Conservation (phyloP, 2,797 vertebrate species). For the Cetoscarus ocellatus region DNA sequence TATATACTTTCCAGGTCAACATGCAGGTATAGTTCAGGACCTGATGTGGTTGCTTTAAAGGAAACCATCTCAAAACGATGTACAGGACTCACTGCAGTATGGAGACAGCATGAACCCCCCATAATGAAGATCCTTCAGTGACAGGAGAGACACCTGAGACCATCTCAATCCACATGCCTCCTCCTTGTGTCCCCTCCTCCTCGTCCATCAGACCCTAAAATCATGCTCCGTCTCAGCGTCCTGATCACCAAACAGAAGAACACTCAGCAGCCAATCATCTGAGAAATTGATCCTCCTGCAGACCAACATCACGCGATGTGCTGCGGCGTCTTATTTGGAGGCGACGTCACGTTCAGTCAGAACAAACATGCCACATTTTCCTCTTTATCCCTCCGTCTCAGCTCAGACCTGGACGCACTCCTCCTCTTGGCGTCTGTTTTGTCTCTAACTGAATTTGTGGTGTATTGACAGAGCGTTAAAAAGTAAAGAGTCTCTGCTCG, state of each 20-base stretch:
- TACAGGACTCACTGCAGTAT: too few relatives aligned
- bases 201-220: conserved; percentile 57
- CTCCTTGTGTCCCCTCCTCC: not conserved
- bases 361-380: conserved; percentile 32
- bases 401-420: not conserved
- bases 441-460: conserved; percentile 17
- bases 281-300: conserved; percentile 57
- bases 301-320: conserved; percentile 21
- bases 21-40: too few relatives aligned
- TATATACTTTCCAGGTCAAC: too few relatives aligned
- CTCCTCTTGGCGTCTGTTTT: not conserved
- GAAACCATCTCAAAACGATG: too few relatives aligned
- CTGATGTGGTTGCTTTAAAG: too few relatives aligned
- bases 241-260: conserved; percentile 56
- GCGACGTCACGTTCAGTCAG: conserved; percentile 6
- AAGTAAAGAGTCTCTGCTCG: not conserved
- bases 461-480: conserved; percentile 19
- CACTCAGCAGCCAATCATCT: conserved; percentile 44
- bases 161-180: not conserved
- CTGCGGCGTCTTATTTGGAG: conserved; percentile 25
- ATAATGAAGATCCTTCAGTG: too few relatives aligned
- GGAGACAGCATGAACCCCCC: too few relatives aligned
- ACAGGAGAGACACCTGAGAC: too few relatives aligned
- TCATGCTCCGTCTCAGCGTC: conserved; percentile 33
- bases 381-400: not conserved